Percentiles rank a stretch among this genome's conserved stretches.
Evolutionary conservation across 2,888 invertebrate species (phyloP).

Genomic region (Oegoconia quadripuncta): DNA sequence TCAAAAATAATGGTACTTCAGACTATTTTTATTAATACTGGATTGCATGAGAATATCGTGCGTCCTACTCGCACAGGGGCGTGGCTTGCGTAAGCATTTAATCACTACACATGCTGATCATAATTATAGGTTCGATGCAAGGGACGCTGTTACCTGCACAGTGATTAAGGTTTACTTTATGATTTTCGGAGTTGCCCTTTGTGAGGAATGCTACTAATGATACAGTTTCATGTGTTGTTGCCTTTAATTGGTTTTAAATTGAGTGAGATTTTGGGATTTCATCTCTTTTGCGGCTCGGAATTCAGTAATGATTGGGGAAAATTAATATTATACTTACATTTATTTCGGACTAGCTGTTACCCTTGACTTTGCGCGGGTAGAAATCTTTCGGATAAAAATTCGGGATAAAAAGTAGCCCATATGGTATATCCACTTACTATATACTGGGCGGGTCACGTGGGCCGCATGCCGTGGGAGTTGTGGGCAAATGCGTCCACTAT

Average conservation of each 20-base stretch:
- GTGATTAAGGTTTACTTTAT: constrained; percentile 24
- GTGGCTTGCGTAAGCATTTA: constrained; percentile 29
- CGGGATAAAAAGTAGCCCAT: no score
- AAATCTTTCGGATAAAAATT: no score
- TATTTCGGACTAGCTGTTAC: no score
- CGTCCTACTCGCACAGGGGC: constrained; percentile 33
- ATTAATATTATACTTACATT: no score
- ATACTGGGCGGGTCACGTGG: no score
- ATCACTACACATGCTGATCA: constrained; percentile 30
- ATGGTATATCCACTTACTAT: no score
- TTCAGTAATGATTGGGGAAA: no score
- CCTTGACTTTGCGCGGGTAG: no score
- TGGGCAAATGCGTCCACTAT: no score
- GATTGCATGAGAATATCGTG: constrained; percentile 11
- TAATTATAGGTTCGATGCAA: constrained; percentile 32
- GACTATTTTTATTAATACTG: not conserved
- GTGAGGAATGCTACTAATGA: constrained; percentile 9
- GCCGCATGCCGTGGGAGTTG: no score
- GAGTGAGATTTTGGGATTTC: not conserved
- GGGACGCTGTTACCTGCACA: constrained; percentile 13
- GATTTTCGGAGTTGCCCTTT: constrained; percentile 10
- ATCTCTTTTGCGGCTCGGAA: no score
- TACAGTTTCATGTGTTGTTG: constrained; percentile 8
- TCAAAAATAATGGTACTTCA: not conserved
- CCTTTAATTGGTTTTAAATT: not conserved